Conservation (phyloP, 2,113 vertebrate genomes). For the Etheostoma cragini region DNA sequence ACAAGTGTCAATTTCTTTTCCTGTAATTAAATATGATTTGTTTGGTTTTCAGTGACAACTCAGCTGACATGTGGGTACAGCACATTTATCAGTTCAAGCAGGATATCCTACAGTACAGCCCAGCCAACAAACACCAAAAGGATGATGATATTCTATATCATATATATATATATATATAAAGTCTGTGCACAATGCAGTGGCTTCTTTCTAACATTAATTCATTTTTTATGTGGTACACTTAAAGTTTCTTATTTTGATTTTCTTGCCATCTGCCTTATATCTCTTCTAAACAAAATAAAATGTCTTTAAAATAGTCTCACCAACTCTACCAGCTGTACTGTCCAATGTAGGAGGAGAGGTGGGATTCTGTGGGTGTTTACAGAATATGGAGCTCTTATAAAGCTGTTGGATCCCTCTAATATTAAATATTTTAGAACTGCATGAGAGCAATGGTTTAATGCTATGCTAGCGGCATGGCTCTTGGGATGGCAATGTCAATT, state of each 20-base stretch:
- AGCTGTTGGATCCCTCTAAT: no score
- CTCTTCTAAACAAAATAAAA: not conserved
- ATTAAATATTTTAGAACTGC: no score
- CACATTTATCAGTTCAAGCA: slow-evolving; percentile 9
- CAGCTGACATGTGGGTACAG: slow-evolving; percentile 1
- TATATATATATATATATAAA: no score
- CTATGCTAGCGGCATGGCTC: no score
- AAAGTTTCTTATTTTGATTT: slow-evolving; percentile 9
- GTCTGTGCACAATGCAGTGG: not conserved
- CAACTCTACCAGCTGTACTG: not conserved
- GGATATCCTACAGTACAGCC: not conserved
- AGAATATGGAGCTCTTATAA: not conserved
- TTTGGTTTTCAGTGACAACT: slow-evolving; percentile 26
- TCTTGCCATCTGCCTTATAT: slow-evolving; percentile 1
- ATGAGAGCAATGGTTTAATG: no score
- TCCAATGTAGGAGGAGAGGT: slow-evolving; percentile 27
- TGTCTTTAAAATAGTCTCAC: not conserved
- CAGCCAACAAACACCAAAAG: not conserved
- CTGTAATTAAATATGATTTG: slow-evolving; percentile 34
- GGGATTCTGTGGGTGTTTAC: not conserved
- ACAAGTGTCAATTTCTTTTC: slow-evolving; percentile 7
- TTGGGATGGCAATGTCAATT: no score
- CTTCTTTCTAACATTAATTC: slow-evolving; percentile 5
- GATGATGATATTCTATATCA: not conserved
- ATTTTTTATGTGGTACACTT: not conserved